phyloP scores from a whole-genome alignment of 2,113 vertebrate species.

The Oceanodroma tethys region DNA sequence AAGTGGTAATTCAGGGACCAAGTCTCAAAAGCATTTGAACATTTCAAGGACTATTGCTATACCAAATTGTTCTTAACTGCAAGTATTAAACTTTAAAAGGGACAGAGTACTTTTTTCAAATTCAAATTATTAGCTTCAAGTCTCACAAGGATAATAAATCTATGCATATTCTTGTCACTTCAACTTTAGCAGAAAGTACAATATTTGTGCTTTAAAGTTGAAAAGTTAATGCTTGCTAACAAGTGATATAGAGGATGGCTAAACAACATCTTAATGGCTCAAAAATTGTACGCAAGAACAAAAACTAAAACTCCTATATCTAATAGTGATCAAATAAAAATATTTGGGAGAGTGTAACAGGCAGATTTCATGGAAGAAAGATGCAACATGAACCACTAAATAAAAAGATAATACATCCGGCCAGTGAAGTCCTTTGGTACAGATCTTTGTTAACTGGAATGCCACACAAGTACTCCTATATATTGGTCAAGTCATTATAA shows the following conservation, averaged over 20 bases:
- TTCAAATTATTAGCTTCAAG: conserved; percentile 21
- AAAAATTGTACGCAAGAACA: neutral
- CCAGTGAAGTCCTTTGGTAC: neutral
- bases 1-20: conserved; percentile 17
- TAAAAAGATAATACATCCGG: neutral
- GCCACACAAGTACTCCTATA: neutral
- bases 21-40: conserved; percentile 50
- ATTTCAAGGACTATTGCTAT: conserved; percentile 52
- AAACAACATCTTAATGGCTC: neutral
- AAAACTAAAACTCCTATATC: neutral
- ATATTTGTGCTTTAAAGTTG: neutral
- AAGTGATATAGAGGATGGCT: neutral
- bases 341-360: neutral
- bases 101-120: conserved; percentile 13
- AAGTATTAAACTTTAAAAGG: conserved; percentile 46
- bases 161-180: conserved; percentile 13
- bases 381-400: neutral
- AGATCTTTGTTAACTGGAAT: neutral
- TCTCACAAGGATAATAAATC: conserved; percentile 30
- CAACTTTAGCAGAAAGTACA: neutral
- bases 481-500: neutral
- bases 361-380: neutral
- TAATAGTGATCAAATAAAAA: neutral
- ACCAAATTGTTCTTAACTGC: conserved; percentile 46
- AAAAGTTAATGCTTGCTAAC: neutral